Evolutionary conservation across 2,797 vertebrate species (phyloP), one percentile per base, ranked within the genome.

Genomic region (Melanogrammus aeglefinus): DNA sequence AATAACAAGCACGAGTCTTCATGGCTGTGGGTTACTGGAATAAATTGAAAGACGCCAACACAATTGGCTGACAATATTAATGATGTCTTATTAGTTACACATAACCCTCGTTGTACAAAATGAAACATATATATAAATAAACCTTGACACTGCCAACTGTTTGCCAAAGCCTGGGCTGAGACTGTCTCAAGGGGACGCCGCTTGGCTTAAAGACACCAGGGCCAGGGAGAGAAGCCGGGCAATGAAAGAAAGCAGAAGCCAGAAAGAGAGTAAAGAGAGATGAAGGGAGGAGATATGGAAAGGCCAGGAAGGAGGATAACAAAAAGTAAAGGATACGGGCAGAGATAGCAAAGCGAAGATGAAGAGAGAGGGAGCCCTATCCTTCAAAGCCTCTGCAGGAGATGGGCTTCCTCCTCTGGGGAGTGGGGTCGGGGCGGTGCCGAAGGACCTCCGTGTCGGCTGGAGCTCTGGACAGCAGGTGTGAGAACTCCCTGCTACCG

Each of bases 321-420:
- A 71, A 12, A 29, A 33, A 73, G 51, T 73, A 47, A 73, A 27
- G 18, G 71, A 18, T 38, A 63, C n/a, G 70, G 71, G 13, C 16
- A 75, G 31, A 75, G 76, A 81, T 44, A 81, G 41, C 71, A 73
- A 35, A 36, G 71, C 18, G 29, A 29, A 31, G 35, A 31, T 27
- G 71, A 69, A 75, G 47, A 16, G 33, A 21, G 31, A 16, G 33
- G 12, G 31, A 74, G 73, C 69, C 78, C 81, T 74, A 85, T 93
- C 89, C 85, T 86, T 93, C 92, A 92, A 87, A 91, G 89, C 91
- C 92, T 91, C 86, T 88, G 87, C 87, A 91, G 90, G 87, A 93
- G 90, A 91, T 86, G 88, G 87, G 80, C 85, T 90, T 72, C 80
- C 88, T 90, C 87, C 91, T 92, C 90, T 80, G 82, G 91, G 91